Base-by-base conservation (phyloP, 2,888 invertebrate species). In the Prosopocoilus inquinatus region DNA sequence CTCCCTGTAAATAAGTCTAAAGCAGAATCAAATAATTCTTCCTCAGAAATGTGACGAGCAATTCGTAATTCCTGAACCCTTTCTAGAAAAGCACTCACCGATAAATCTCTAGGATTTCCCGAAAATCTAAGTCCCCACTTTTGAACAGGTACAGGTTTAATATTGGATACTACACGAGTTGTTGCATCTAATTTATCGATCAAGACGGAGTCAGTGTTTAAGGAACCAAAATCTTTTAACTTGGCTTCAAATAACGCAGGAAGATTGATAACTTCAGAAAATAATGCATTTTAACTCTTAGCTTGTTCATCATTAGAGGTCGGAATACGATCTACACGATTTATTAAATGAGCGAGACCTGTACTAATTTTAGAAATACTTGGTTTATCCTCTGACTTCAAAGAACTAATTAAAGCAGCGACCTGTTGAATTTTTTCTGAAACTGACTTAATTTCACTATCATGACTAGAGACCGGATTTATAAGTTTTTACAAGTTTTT, bases 21-120 rank as follows among this genome's bases (percentile, higher is more conserved):
- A 13, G 41, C 41, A 41, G 41, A 41, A n/a, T 41, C 41, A 41
- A 41, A 41, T 8, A 41, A n/a, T n/a, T 41, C 41, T 7, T 41
- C 11, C 41, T 41, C n/a, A n/a, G n/a, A n/a, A n/a, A 41, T 11
- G 11, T 41, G 41, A 8, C 41, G n/a, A 8, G 41, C 41, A 11
- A 13, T 8, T 8, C 41, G 8, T 7, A 41, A n/a, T 41, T 41
- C 41, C 7, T 41, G 9, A 8, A 41, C 41, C 7, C 41, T 7
- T 41, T 41, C 41, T n/a, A 41, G 11, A 11, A 41, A 41, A 11
- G n/a, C 7, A 13, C 7, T n/a, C 8, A 41, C 41, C 11, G 41
- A 41, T 7, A n/a, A n/a, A 7, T 7, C 7, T 34, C 9, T 34
- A 34, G 34, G 9, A 8, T 34, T 9, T 8, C 34, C 34, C 7